Evolutionary conservation across 2,888 invertebrate species (phyloP).

Genomic region (Selenia dentaria): DNA sequence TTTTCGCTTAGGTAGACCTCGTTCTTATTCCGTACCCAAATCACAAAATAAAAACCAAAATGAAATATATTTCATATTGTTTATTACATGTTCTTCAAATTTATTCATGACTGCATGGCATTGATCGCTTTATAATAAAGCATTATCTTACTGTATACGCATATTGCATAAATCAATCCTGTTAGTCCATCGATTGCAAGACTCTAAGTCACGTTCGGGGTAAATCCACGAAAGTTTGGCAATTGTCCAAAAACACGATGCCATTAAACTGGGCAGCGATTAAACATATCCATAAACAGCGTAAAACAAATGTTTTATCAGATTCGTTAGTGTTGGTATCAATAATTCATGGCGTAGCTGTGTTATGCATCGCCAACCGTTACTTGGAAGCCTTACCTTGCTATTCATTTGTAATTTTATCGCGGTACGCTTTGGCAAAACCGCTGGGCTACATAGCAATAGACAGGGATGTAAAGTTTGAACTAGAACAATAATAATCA

Average conservation of each 20-base stretch:
- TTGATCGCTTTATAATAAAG: too few species aligned
- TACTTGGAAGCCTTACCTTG: conserved; percentile 78
- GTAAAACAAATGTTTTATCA: conserved; percentile 77
- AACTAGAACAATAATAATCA: conserved; percentile 18
- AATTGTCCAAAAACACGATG: conserved; percentile 40
- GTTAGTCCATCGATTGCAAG: conserved; percentile 27
- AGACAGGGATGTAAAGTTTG: conserved; percentile 42
- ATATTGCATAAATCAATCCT: conserved; percentile 5
- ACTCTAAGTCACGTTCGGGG: conserved; percentile 46
- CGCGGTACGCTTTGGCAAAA: conserved; percentile 81
- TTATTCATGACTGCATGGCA: too few species aligned
- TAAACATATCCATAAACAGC: conserved; percentile 62
- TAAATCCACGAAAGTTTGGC: conserved; percentile 42
- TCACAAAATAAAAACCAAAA: too few species aligned
- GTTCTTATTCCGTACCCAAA: too few species aligned
- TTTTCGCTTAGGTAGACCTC: too few species aligned
- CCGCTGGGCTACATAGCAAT: conserved; percentile 77
- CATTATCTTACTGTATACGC: too few species aligned
- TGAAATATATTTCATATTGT: too few species aligned
- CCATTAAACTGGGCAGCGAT: conserved; percentile 53
- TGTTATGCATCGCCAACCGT: conserved; percentile 78
- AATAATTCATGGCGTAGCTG: conserved; percentile 76
- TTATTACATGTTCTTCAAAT: too few species aligned
- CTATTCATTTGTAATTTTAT: conserved; percentile 79
- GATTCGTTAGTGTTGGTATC: conserved; percentile 70